Percentiles rank a stretch among this genome's conserved stretches.
These are phyloP conservation scores for Tethya wilhelma DNA, from an alignment of 37 sponge, comb jelly and placozoan genomes.

Conservation along the genomic window DNA sequence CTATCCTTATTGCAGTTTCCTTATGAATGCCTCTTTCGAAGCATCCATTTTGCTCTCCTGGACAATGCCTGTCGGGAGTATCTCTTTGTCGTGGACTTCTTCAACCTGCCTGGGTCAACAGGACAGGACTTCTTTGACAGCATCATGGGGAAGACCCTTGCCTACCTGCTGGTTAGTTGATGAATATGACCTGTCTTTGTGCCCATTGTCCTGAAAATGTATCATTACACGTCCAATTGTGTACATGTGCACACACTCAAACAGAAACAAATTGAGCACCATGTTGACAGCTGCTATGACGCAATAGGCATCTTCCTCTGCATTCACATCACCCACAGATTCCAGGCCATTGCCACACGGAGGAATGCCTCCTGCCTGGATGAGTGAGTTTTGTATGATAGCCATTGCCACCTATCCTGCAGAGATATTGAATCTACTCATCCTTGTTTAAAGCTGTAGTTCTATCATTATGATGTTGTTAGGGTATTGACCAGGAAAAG, in stretches of 20 bases:
- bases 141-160: constrained; percentile 84
- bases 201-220: neutral
- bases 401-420: too few relatives aligned
- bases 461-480: too few relatives aligned
- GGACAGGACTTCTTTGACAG: constrained; percentile 87
- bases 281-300: constrained; percentile 86
- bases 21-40: constrained; percentile 91
- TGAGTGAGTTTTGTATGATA: constrained; percentile 32
- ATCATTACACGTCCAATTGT: too few relatives aligned
- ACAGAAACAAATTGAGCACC: constrained; percentile 65
- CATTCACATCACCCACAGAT: constrained; percentile 84
- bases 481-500: too few relatives aligned
- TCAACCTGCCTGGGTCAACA: constrained; percentile 67
- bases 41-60: constrained; percentile 90
- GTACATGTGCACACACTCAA: neutral
- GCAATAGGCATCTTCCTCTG: constrained; percentile 94
- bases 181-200: neutral
- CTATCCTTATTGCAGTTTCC: too few relatives aligned
- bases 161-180: constrained; percentile 64
- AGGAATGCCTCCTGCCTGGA: constrained; percentile 56
- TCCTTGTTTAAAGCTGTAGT: too few relatives aligned
- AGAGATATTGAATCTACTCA: too few relatives aligned
- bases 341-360: constrained; percentile 81
- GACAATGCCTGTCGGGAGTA: constrained; percentile 96
- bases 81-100: constrained; percentile 95